phyloP scores from a whole-genome alignment of 2,888 invertebrate species.

The Trachelus stipa region DNA sequence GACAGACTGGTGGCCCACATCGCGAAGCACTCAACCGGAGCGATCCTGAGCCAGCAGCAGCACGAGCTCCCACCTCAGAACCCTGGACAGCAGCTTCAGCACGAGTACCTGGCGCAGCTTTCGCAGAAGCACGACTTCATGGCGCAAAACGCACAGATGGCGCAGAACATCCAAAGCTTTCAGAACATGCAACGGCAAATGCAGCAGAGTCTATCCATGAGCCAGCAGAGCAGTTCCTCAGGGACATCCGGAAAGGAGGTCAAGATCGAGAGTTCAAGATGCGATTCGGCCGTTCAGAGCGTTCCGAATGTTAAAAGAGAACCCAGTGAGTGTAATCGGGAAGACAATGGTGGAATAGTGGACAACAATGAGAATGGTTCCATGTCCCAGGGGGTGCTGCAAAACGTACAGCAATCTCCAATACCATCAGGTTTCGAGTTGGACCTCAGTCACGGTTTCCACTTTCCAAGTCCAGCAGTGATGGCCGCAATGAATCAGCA shows the following conservation, averaged over 20 bases:
- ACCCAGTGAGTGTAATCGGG: constrained; percentile 55
- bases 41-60: constrained; percentile 68
- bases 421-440: constrained; percentile 56
- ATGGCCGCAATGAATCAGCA: constrained; percentile 69
- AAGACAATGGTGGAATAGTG: constrained; percentile 37
- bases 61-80: constrained; percentile 56
- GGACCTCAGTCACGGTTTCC: constrained; percentile 60
- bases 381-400: constrained; percentile 30
- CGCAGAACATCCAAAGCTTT: constrained; percentile 57
- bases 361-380: constrained; percentile 37
- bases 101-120: constrained; percentile 53
- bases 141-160: constrained; percentile 59
- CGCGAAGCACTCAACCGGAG: constrained; percentile 76
- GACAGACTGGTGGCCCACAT: constrained; percentile 78
- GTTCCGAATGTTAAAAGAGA: constrained; percentile 54
- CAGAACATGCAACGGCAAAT: constrained; percentile 62
- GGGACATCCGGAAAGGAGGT: constrained; percentile 44
- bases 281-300: constrained; percentile 33
- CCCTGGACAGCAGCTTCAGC: constrained; percentile 47
- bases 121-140: constrained; percentile 62
- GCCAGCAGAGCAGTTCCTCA: constrained; percentile 35
- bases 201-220: constrained; percentile 56
- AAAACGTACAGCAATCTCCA: constrained; percentile 51
- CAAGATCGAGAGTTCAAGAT: constrained; percentile 50
- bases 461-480: constrained; percentile 65